A percentile compares a stretch with the other conserved stretches of the same genome.
These are phyloP conservation scores for Parnassius glacialis DNA, from an alignment of 2,888 invertebrate species.

Conservation along the genomic window DNA sequence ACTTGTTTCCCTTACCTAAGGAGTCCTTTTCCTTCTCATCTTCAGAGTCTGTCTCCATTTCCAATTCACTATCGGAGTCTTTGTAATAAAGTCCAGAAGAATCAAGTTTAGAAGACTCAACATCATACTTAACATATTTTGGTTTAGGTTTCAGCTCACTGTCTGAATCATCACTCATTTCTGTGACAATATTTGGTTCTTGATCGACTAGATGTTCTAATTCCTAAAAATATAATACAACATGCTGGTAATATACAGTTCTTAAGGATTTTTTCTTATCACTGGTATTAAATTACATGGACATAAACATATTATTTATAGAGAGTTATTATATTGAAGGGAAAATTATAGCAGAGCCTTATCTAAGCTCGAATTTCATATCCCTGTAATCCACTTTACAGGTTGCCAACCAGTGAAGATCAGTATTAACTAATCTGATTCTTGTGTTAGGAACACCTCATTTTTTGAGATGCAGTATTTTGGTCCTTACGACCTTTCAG, in stretches of 20 bases:
- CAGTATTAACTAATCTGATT: no score
- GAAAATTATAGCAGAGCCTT: no score
- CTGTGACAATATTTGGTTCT: slow-evolving; percentile 84
- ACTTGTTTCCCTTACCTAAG: slow-evolving; percentile 60
- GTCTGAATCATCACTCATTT: slow-evolving; percentile 83
- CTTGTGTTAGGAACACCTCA: no score
- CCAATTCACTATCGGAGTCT: slow-evolving; percentile 83
- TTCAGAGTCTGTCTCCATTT: slow-evolving; percentile 81
- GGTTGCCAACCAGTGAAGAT: no score
- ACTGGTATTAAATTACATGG: no score
- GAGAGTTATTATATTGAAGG: no score
- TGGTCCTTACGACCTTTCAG: no score
- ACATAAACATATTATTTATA: no score
- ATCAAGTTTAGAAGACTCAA: slow-evolving; percentile 84
- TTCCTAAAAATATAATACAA: slow-evolving; percentile 55
- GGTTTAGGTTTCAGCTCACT: slow-evolving; percentile 75
- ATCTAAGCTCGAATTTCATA: no score
- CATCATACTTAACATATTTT: slow-evolving; percentile 83
- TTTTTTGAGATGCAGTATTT: no score
- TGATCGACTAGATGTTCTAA: slow-evolving; percentile 81
- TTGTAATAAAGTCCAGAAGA: slow-evolving; percentile 86
- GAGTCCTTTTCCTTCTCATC: slow-evolving; percentile 79
- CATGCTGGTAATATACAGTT: neutral
- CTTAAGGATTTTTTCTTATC: neutral
- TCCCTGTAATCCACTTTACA: no score